These are phyloP conservation scores for Heterotis niloticus DNA, from an alignment of 2,113 vertebrate genomes.

Conservation along the genomic window DNA sequence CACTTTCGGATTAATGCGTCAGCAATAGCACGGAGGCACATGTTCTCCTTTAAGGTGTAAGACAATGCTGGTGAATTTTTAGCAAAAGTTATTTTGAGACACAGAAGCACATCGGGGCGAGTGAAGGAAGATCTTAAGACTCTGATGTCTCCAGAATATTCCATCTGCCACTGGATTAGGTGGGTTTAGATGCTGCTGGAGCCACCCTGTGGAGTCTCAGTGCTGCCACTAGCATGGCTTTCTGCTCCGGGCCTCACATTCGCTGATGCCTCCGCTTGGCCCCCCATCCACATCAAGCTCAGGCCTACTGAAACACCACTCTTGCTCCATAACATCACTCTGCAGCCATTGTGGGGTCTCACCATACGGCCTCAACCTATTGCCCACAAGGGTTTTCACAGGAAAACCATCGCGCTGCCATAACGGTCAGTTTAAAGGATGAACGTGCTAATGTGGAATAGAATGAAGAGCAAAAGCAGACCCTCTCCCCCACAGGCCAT, in stretches of 20 bases:
- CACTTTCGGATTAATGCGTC: not conserved
- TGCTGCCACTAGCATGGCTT: not conserved
- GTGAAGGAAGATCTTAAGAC: not conserved
- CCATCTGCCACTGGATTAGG: slow-evolving; percentile 9
- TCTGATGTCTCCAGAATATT: not conserved
- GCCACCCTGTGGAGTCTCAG: not conserved
- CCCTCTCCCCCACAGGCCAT: too few relatives aligned
- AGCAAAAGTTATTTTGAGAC: too few relatives aligned
- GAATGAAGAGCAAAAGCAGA: too few relatives aligned
- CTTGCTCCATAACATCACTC: not conserved
- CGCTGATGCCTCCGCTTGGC: not conserved
- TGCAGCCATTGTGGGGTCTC: not conserved
- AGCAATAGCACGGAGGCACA: too few relatives aligned
- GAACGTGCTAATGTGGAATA: too few relatives aligned
- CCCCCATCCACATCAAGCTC: not conserved
- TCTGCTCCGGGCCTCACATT: not conserved
- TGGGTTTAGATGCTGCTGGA: slow-evolving; percentile 1
- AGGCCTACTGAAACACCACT: not conserved
- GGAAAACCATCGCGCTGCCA: too few relatives aligned
- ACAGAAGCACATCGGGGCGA: not conserved
- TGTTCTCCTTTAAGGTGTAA: too few relatives aligned
- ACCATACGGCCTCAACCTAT: too few relatives aligned
- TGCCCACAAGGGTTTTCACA: not conserved
- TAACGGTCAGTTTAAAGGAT: too few relatives aligned
- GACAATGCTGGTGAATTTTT: too few relatives aligned